phyloP scores from a whole-genome alignment of 2,113 vertebrate genomes.

The Rhizomys pruinosus region DNA sequence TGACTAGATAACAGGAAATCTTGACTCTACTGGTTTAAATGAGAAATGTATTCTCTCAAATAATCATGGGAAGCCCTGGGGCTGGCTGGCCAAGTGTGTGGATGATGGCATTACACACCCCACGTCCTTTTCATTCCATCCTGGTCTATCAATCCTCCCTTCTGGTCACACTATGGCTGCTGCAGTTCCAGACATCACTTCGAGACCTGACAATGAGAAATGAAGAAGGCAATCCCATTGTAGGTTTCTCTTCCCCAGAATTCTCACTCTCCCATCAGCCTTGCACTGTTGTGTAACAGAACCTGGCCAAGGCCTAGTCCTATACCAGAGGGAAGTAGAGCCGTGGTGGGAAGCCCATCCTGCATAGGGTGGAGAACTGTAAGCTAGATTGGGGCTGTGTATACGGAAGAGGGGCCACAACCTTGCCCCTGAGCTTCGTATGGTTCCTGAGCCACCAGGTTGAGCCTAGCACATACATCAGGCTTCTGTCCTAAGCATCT shows the following conservation, averaged over 20 bases:
- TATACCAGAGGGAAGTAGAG: neutral
- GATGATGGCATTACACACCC: neutral
- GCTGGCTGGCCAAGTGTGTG: neutral
- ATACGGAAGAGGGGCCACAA: neutral
- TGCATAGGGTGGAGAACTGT: neutral
- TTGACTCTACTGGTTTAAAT: neutral
- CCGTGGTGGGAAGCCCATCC: neutral
- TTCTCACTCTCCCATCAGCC: neutral
- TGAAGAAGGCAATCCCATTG: neutral
- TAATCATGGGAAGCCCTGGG: neutral
- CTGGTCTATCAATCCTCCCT: neutral
- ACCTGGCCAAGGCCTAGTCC: neutral
- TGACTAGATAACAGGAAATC: neutral
- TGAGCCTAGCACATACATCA: neutral
- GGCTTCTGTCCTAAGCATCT: neutral
- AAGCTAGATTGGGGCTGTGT: neutral
- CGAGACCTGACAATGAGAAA: neutral
- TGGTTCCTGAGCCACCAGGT: too few relatives aligned
- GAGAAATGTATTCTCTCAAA: neutral
- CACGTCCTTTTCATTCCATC: neutral
- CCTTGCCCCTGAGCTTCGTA: rapidly evolving
- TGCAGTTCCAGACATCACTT: neutral
- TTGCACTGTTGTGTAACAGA: neutral
- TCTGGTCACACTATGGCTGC: neutral
- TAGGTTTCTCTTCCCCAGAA: neutral